A percentile compares a stretch with the other conserved stretches of the same genome.
phyloP scores from a whole-genome alignment of 1,140 invertebrate genomes.

The Bombyx mori region ASM3026992v2 NC_085115.1:12407001-12407500 shows the following conservation, averaged over 20 bases:
- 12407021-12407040: slow-evolving; percentile 37
- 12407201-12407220: too few relatives aligned
- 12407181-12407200: too few relatives aligned
- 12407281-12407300: too few relatives aligned
- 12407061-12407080: slow-evolving; percentile 31
- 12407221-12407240: too few relatives aligned
- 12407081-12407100: slow-evolving; percentile 24
- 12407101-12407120: slow-evolving; percentile 28
- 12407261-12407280: too few relatives aligned
- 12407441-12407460: slow-evolving; percentile 4
- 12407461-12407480: slow-evolving; percentile 18
- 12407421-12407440: not conserved
- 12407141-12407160: slow-evolving; percentile 10
- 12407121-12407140: slow-evolving; percentile 15
- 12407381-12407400: too few relatives aligned
- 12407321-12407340: too few relatives aligned
- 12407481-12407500: slow-evolving; percentile 18
- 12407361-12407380: too few relatives aligned
- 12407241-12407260: too few relatives aligned
- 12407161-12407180: slow-evolving; percentile 9
- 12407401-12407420: too few relatives aligned
- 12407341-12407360: too few relatives aligned
- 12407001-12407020: slow-evolving; percentile 18
- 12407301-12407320: too few relatives aligned
- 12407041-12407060: slow-evolving; percentile 45